Percentiles rank a stretch among this genome's conserved stretches.
Conservation (phyloP, 2,113 vertebrate genomes). For the Romanogobio albipinnatus region DNA sequence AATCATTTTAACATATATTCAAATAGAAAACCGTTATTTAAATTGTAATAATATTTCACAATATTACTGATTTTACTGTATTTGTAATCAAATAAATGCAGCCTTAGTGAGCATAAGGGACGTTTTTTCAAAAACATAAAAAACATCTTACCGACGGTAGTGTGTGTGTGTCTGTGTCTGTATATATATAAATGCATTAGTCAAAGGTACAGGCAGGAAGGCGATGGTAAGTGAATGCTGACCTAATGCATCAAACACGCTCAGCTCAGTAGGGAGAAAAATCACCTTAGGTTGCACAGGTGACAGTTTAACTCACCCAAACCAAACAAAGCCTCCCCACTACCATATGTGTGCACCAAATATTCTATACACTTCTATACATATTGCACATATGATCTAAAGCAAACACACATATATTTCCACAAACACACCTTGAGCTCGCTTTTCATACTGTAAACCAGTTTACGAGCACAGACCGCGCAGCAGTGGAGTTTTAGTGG, state of each 20-base stretch:
- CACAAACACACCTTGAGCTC: constrained; percentile 48
- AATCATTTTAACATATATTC: not conserved
- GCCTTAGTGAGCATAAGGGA: not conserved
- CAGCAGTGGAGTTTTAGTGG: constrained; percentile 27
- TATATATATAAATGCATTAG: constrained; percentile 13
- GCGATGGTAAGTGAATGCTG: constrained; percentile 17
- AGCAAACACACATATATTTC: constrained; percentile 22
- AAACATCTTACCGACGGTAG: too few species aligned
- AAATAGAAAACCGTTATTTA: not conserved
- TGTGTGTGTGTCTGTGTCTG: too few species aligned
- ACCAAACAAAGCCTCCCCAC: constrained; percentile 51
- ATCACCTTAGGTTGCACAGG: constrained; percentile 35
- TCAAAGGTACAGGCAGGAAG: constrained; percentile 30
- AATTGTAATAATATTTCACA: not conserved
- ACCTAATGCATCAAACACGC: constrained; percentile 39
- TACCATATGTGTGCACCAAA: constrained; percentile 24
- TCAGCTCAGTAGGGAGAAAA: constrained; percentile 37
- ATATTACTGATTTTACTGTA: not conserved
- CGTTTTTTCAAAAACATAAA: too few species aligned
- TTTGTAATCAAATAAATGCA: not conserved
- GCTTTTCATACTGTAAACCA: constrained; percentile 45
- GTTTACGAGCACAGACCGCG: constrained; percentile 47
- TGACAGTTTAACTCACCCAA: constrained; percentile 51
- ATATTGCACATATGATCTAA: constrained; percentile 32
- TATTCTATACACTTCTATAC: constrained; percentile 9